Conservation (phyloP, 2,113 vertebrate species). For the Leucopsar rothschildi region DNA sequence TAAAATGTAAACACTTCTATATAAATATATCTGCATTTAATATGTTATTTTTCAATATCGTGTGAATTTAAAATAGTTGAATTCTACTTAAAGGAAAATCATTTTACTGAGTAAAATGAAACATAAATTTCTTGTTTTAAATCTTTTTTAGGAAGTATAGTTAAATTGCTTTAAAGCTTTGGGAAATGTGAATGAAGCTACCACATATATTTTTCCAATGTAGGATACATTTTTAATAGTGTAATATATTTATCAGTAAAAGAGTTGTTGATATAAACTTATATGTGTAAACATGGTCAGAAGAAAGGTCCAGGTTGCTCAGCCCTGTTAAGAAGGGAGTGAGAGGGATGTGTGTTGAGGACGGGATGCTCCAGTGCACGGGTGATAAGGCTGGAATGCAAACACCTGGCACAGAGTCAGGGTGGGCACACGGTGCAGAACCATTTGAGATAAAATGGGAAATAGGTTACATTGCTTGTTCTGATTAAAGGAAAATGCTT, state of each 20-base stretch:
- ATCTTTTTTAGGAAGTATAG: not conserved
- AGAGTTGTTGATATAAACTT: not conserved
- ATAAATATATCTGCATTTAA: not conserved
- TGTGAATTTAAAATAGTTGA: not conserved
- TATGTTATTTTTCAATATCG: not conserved
- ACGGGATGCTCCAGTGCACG: not conserved
- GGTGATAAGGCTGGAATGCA: conserved; percentile 1
- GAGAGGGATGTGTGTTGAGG: not conserved
- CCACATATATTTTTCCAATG: not conserved
- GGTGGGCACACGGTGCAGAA: fast-evolving
- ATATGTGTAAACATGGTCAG: not conserved
- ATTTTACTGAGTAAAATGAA: not conserved
- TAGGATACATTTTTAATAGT: not conserved
- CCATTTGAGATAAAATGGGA: not conserved
- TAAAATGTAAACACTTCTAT: not conserved
- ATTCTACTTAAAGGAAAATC: not conserved
- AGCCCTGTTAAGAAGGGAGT: not conserved
- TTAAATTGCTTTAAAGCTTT: not conserved
- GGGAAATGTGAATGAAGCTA: not conserved
- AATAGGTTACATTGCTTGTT: not conserved
- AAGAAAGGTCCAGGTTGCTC: not conserved
- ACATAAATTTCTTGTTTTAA: not conserved
- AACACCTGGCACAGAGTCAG: not conserved
- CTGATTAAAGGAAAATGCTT: not conserved
- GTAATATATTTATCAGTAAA: not conserved